Conservation (phyloP, 1,140 invertebrate species). For the Zaprionus tsacasi region DNA sequence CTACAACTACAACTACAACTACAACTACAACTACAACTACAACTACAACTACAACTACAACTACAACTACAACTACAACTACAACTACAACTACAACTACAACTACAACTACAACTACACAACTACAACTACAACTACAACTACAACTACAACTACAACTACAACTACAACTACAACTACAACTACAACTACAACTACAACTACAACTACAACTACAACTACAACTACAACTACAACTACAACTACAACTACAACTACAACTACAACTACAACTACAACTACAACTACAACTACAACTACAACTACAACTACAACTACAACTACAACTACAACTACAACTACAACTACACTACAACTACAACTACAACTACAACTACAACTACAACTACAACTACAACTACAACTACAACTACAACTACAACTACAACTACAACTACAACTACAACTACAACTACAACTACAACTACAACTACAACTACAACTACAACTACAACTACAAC, state of each 20-base stretch:
- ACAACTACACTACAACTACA: neutral
- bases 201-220: too few species aligned
- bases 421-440: conserved; percentile 6
- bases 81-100: conserved; percentile 1
- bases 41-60: neutral
- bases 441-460: conserved; percentile 10
- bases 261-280: neutral
- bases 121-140: neutral
- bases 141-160: neutral
- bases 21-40: neutral
- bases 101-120: conserved; percentile 1
- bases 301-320: conserved; percentile 5
- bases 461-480: conserved; percentile 12
- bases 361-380: neutral
- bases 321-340: neutral
- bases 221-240: too few species aligned
- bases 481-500: conserved; percentile 11
- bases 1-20: conserved; percentile 1
- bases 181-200: too few species aligned
- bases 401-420: conserved; percentile 1
- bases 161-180: neutral
- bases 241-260: too few species aligned
- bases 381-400: conserved; percentile 2
- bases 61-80: conserved; percentile 1
- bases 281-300: conserved; percentile 17